phyloP scores from a whole-genome alignment of 2,888 invertebrate genomes.

The Thera britannica region DNA sequence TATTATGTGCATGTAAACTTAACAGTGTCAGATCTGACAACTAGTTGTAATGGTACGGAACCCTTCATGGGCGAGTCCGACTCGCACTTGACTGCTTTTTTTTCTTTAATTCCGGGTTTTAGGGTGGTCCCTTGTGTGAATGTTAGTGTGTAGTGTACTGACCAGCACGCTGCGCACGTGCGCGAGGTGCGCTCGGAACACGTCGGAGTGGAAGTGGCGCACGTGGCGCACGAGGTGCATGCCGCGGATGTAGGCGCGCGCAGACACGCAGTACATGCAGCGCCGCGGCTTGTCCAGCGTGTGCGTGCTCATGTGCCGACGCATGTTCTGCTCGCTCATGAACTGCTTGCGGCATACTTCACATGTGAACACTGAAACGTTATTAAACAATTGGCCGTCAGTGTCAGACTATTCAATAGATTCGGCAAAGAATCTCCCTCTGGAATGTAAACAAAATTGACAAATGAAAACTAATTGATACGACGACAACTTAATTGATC shows the following conservation, averaged over 20 bases:
- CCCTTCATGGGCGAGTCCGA: no score
- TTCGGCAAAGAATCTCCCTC: no score
- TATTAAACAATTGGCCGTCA: not conserved
- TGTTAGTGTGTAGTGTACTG: conserved; percentile 20
- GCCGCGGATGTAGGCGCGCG: conserved; percentile 90
- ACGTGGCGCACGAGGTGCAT: conserved; percentile 92
- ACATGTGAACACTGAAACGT: conserved; percentile 59
- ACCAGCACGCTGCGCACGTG: conserved; percentile 66
- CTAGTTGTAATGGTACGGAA: no score
- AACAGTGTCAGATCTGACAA: no score
- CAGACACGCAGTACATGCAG: conserved; percentile 88
- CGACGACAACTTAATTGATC: no score
- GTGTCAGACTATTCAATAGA: no score
- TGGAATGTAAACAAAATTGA: no score
- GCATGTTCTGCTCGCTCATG: conserved; percentile 87
- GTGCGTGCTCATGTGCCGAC: conserved; percentile 89
- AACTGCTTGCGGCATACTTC: conserved; percentile 87
- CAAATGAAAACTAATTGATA: no score
- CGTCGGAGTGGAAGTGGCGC: conserved; percentile 88
- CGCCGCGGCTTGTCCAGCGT: conserved; percentile 90
- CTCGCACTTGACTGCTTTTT: no score
- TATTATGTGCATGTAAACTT: no score
- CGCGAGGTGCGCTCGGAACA: conserved; percentile 78
- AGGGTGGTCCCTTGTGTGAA: no score
- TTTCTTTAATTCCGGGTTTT: no score